Percentiles rank a stretch among this genome's conserved stretches.
These are phyloP conservation scores for Pyrocephalus nanus DNA, from an alignment of 2,797 vertebrate genomes.

Conservation along the genomic window DNA sequence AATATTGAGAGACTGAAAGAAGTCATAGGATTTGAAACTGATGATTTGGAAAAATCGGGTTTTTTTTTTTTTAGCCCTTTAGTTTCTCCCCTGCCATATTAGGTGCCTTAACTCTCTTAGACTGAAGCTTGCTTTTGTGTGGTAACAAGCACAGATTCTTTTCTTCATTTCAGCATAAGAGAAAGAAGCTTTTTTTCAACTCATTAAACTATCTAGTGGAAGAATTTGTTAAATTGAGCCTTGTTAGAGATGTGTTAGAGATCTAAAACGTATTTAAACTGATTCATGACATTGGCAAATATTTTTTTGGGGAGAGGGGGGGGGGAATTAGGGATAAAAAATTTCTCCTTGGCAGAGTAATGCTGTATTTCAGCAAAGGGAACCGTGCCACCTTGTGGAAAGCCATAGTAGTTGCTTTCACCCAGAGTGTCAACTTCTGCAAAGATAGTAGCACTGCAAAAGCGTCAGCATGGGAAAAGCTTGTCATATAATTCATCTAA, in stretches of 20 bases:
- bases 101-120: not conserved
- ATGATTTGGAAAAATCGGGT: not conserved
- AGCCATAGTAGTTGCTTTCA: not conserved
- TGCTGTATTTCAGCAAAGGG: constrained; percentile 24
- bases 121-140: not conserved
- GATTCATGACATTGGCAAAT: not conserved
- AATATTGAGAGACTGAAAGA: not conserved
- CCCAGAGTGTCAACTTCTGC: not conserved
- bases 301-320: too few relatives aligned
- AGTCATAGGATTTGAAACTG: not conserved
- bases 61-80: not conserved
- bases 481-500: not conserved
- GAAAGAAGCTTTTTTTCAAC: not conserved
- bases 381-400: constrained; percentile 72
- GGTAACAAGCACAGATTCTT: not conserved
- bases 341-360: not conserved
- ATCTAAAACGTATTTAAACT: not conserved
- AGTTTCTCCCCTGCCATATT: not conserved
- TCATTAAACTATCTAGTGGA: not conserved
- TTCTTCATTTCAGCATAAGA: not conserved
- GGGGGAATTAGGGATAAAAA: not conserved
- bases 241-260: not conserved
- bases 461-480: not conserved
- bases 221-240: not conserved
- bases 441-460: not conserved